Conservation (phyloP, 1,140 invertebrate genomes). For the Uloborus diversus region DNA sequence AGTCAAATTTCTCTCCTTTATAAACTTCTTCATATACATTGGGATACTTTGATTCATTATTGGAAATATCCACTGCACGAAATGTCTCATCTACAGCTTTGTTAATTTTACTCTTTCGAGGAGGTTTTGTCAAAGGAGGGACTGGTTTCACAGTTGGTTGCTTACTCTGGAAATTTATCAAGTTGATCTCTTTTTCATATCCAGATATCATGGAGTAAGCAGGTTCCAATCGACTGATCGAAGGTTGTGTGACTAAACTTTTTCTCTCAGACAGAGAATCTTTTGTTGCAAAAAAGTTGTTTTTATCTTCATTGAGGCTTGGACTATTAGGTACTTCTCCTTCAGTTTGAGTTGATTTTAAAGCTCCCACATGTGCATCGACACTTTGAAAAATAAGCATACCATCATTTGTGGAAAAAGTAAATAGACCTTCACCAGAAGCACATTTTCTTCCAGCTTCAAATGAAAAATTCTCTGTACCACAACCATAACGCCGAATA, state of each 20-base stretch:
- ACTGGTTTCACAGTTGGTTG: not conserved
- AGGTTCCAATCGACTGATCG: too few species aligned
- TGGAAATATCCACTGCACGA: not conserved
- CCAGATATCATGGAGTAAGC: not conserved
- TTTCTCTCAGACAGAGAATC: slow-evolving; percentile 3
- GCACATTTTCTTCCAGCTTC: slow-evolving; percentile 89
- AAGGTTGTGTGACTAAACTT: too few species aligned
- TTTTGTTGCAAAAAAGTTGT: slow-evolving; percentile 15
- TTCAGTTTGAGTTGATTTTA: slow-evolving; percentile 54
- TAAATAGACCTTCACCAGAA: slow-evolving; percentile 86
- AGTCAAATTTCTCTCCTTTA: not conserved
- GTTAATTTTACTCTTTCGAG: slow-evolving; percentile 36
- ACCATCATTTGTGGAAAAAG: slow-evolving; percentile 69
- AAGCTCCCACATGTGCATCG: slow-evolving; percentile 53
- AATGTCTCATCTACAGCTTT: not conserved
- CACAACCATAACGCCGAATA: slow-evolving; percentile 84
- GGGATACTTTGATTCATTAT: not conserved
- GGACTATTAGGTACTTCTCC: slow-evolving; percentile 15
- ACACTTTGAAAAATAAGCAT: slow-evolving; percentile 59
- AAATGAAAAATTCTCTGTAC: slow-evolving; percentile 84
- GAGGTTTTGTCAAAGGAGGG: slow-evolving; percentile 44
- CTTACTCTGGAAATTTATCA: not conserved
- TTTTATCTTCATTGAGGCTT: slow-evolving; percentile 11
- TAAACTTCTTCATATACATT: slow-evolving; percentile 25
- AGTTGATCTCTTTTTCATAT: not conserved